Base-by-base conservation (phyloP, 2,888 invertebrate genomes). In the Brachypalpus laphriformis region DNA sequence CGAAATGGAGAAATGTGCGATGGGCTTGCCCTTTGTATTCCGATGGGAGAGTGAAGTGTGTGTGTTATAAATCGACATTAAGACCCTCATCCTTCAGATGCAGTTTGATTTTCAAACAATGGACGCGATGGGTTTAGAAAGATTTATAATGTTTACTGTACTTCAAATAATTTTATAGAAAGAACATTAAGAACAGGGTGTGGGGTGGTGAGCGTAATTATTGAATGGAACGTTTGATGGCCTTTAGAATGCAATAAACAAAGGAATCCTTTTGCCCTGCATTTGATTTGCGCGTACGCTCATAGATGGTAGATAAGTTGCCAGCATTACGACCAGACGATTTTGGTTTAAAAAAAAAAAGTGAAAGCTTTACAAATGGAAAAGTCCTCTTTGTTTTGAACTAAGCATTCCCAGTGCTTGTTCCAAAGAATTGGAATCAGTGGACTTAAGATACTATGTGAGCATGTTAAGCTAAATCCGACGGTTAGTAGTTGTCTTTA, bases 21-120 rank as follows among this genome's bases (percentile, higher is more conserved):
- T 8, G 34, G 34, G 18, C 25, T 42, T 54, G 22, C 49, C 57
- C 42, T 63, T 68, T 42, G 47, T 68, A 40, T 49, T 54, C 63
- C 14, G 14, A 82, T 82, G 70, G 57, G 22, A 45, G 70, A 63
- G 42, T 71, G 71, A 77, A 77, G 82, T 76, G 76, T 76, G 82
- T 76, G 76, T 76, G 71, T 72, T 78, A 78, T 82, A 82, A 82
- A 82, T 82, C 78, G 82, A 82, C 82, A 63, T 82, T 82, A 78
- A 82, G 82, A 82, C 82, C 78, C 72, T 83, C 80, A 83, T 83
- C 56, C 80, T 83, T 83, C 82, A 78, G 78, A 70, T 65, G 61
- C 74, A 63, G 63, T 70, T 80, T 49, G 74, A 80, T 75, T 81
- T 76, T 61, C 47, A 47, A 78, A 40, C 57, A 72, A 71, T 45